phyloP scores from a whole-genome alignment of 2,888 invertebrate species.

The Augiades crinisus region DNA sequence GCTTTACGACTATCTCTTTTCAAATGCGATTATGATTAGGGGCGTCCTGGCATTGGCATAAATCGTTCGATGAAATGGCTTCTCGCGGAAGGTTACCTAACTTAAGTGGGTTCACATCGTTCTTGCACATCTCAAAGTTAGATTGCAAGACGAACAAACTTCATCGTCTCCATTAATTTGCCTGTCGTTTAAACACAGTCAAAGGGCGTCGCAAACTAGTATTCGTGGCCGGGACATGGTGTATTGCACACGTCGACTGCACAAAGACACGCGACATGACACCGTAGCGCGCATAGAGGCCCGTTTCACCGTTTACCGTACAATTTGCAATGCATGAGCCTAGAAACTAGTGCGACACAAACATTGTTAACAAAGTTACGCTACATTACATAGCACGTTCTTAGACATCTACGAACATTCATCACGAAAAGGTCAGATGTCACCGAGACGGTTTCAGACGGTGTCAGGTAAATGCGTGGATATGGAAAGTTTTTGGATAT shows the following conservation, averaged over 20 bases:
- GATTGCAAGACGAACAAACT: too few relatives aligned
- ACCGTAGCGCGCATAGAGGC: not conserved
- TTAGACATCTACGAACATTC: conserved; percentile 9
- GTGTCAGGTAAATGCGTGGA: conserved; percentile 10
- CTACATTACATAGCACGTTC: not conserved
- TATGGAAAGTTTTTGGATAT: conserved; percentile 13
- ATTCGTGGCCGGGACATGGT: not conserved
- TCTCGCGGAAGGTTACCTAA: too few relatives aligned
- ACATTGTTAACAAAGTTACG: conserved; percentile 7
- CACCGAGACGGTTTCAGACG: conserved; percentile 1
- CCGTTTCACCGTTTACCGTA: not conserved
- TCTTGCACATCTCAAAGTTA: too few relatives aligned
- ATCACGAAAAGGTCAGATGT: conserved; percentile 15
- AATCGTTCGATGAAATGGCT: too few relatives aligned
- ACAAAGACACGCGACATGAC: not conserved
- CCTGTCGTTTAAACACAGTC: not conserved
- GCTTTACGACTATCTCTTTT: too few relatives aligned
- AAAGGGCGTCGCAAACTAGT: not conserved
- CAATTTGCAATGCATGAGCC: conserved; percentile 25
- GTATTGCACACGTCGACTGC: not conserved
- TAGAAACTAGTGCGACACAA: not conserved
- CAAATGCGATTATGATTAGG: too few relatives aligned
- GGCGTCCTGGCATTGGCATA: too few relatives aligned
- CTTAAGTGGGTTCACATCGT: too few relatives aligned
- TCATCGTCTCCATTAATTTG: conserved; percentile 1